Conservation (phyloP, 1,140 invertebrate species). For the Andrena cerasifolii region DNA sequence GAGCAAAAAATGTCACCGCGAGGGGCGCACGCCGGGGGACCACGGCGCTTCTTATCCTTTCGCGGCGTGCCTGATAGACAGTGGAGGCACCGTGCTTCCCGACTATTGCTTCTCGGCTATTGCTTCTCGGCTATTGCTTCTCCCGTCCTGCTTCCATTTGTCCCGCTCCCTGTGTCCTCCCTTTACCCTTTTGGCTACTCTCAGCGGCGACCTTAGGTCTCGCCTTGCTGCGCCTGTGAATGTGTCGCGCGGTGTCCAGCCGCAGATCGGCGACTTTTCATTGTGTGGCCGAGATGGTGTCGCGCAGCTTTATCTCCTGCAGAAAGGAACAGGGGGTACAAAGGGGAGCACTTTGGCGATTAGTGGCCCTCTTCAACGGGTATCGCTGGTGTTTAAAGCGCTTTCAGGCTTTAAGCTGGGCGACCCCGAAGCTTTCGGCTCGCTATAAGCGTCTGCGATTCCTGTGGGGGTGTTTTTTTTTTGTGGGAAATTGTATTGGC, state of each 20-base stretch:
- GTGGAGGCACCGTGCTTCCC: not conserved
- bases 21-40: no score
- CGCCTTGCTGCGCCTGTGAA: conserved; percentile 16
- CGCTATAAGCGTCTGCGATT: not conserved
- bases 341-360: conserved; percentile 37
- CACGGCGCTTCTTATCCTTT: no score
- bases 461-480: not conserved
- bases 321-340: conserved; percentile 19
- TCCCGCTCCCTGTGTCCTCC: not conserved
- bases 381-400: conserved; percentile 2
- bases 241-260: conserved; percentile 16
- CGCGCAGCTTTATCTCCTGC: conserved; percentile 13
- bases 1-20: conserved; percentile 4
- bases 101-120: no score
- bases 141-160: not conserved
- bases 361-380: not conserved
- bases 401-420: not conserved
- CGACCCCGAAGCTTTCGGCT: not conserved
- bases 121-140: not conserved
- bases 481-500: not conserved
- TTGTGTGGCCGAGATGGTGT: conserved; percentile 24
- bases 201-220: not conserved
- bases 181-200: no score
- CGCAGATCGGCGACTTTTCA: conserved; percentile 23
- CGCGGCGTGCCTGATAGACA: no score